phyloP scores from a whole-genome alignment of 2,888 invertebrate species.

The Carpatolechia fugitivella region DNA sequence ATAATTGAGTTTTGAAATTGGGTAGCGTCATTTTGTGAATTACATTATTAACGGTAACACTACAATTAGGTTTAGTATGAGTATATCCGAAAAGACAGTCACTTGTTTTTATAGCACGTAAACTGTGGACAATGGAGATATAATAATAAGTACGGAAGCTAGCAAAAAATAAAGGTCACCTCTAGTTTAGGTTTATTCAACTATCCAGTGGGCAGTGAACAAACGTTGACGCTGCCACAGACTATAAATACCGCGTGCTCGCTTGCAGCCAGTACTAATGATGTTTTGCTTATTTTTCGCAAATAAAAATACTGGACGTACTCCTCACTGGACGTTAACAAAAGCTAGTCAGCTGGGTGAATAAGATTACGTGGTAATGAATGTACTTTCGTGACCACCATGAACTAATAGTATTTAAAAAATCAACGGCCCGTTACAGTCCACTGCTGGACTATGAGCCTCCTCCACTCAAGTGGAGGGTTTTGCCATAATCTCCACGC shows the following conservation, averaged over 20 bases:
- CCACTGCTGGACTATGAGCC: no score
- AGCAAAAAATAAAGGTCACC: slow-evolving; percentile 5
- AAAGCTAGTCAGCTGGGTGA: not conserved
- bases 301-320: not conserved
- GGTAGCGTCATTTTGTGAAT: no score
- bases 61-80: no score
- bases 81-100: no score
- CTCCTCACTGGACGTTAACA: not conserved
- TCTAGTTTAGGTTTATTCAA: slow-evolving; percentile 53
- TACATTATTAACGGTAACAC: no score
- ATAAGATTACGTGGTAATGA: not conserved
- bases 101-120: no score
- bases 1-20: no score
- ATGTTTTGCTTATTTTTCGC: slow-evolving; percentile 19
- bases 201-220: slow-evolving; percentile 35
- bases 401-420: no score
- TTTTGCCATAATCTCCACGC: no score
- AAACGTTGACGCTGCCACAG: slow-evolving; percentile 35
- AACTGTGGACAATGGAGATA: not conserved
- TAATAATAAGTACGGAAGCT: not conserved
- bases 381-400: not conserved
- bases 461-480: no score
- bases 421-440: no score
- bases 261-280: slow-evolving; percentile 28
- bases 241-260: slow-evolving; percentile 41